A percentile compares a stretch with the other conserved stretches of the same genome.
Evolutionary conservation across 2,888 invertebrate genomes (phyloP).

Genomic region (Eristalis pertinax): DNA sequence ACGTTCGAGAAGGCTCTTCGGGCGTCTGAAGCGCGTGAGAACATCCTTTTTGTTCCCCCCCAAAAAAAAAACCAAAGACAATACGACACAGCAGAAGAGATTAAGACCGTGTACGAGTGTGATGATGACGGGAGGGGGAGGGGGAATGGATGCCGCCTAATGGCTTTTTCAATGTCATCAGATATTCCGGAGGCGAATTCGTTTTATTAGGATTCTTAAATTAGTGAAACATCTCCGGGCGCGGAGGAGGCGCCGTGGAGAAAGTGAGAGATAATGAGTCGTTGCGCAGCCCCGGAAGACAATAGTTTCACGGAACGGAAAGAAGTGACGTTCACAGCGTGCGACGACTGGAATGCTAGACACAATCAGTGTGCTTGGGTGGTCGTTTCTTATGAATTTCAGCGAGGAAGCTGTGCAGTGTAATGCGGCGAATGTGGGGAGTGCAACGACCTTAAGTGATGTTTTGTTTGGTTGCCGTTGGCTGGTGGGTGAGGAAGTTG

Average conservation of each 20-base stretch:
- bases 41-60: slow-evolving; percentile 38
- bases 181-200: slow-evolving; percentile 68
- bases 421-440: background rate
- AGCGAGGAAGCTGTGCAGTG: background rate
- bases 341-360: background rate
- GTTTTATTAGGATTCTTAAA: slow-evolving; percentile 67
- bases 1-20: background rate
- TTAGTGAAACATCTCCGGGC: slow-evolving; percentile 38
- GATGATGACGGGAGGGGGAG: slow-evolving; percentile 7
- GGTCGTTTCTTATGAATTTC: background rate
- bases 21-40: slow-evolving; percentile 3
- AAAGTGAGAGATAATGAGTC: slow-evolving; percentile 58
- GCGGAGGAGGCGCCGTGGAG: background rate
- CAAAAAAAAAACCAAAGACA: slow-evolving; percentile 33
- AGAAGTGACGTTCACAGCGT: background rate
- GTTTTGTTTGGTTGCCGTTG: too few species aligned
- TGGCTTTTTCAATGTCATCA: slow-evolving; percentile 71
- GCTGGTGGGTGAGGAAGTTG: too few species aligned
- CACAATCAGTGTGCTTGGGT: background rate
- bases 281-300: slow-evolving; percentile 40
- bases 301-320: slow-evolving; percentile 43
- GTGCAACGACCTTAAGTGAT: too few species aligned
- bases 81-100: slow-evolving; percentile 21
- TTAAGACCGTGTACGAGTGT: slow-evolving; percentile 23
- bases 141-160: slow-evolving; percentile 57